A percentile compares a stretch with the other conserved stretches of the same genome.
These are phyloP conservation scores for Casuarius casuarius DNA, from an alignment of 2,113 vertebrate genomes.

Conservation along the genomic window DNA sequence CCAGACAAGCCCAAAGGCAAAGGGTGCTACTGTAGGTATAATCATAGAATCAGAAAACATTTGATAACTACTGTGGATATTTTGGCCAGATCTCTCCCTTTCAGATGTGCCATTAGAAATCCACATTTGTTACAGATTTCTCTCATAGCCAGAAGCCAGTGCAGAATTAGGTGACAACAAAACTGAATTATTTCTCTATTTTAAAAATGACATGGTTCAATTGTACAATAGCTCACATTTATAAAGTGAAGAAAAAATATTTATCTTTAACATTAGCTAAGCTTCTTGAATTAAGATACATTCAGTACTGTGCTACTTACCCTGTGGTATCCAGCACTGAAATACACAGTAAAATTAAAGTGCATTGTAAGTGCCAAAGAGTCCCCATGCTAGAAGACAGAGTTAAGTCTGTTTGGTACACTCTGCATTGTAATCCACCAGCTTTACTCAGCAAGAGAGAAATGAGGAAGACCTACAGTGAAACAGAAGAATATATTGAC, in stretches of 20 bases:
- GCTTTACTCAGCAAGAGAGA: neutral
- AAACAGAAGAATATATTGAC: conserved; percentile 8
- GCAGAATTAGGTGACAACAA: neutral
- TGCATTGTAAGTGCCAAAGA: neutral
- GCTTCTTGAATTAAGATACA: neutral
- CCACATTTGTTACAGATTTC: accelerated
- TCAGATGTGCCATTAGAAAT: neutral
- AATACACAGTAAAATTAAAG: conserved; percentile 31
- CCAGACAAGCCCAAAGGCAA: neutral
- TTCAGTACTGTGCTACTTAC: conserved; percentile 43
- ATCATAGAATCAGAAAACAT: neutral
- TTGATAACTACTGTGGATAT: neutral
- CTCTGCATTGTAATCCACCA: conserved; percentile 28
- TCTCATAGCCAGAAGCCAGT: neutral
- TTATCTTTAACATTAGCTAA: neutral
- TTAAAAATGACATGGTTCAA: neutral
- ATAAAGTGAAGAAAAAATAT: neutral
- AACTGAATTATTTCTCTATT: neutral
- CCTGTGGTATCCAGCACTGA: conserved; percentile 16
- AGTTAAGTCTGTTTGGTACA: neutral
- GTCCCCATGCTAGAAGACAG: conserved; percentile 53
- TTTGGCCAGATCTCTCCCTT: neutral
- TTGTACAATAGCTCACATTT: neutral
- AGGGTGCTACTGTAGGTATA: neutral
- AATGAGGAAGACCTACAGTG: neutral